Evolutionary conservation across 2,888 invertebrate species (phyloP).

Genomic region (Caenorhabditis panamensis): DNA sequence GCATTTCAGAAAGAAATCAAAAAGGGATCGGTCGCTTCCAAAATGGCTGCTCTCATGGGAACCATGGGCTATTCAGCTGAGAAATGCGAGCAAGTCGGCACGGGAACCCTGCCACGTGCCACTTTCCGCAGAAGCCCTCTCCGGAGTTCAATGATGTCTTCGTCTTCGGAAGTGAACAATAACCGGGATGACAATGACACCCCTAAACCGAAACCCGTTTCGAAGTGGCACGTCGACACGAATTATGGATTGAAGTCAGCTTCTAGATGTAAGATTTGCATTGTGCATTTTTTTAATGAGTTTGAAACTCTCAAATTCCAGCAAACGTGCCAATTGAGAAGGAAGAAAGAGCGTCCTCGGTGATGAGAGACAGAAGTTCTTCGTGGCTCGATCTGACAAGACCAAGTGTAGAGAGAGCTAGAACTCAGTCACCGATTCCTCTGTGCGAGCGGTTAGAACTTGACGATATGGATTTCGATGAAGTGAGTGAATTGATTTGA

Average conservation of each 20-base stretch:
- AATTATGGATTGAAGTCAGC: constrained; percentile 60
- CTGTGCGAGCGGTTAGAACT: constrained; percentile 55
- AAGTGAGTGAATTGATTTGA: too few relatives aligned
- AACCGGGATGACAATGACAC: constrained; percentile 57
- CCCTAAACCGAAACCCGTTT: constrained; percentile 66
- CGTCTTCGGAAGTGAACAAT: constrained; percentile 67
- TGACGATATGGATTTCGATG: constrained; percentile 57
- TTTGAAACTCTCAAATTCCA: constrained; percentile 32
- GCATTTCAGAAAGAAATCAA: constrained; percentile 62
- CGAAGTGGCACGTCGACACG: constrained; percentile 70
- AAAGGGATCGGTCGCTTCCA: constrained; percentile 65
- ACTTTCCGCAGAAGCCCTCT: constrained; percentile 62
- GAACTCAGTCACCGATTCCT: constrained; percentile 66
- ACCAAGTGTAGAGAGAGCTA: constrained; percentile 54
- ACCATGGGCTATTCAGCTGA: constrained; percentile 61
- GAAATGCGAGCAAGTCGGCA: constrained; percentile 54
- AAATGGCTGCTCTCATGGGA: constrained; percentile 63
- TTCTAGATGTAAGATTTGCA: constrained; percentile 53
- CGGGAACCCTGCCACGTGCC: constrained; percentile 65
- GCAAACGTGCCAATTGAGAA: constrained; percentile 67
- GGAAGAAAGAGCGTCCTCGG: constrained; percentile 61
- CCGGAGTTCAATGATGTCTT: constrained; percentile 57
- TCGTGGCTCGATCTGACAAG: constrained; percentile 64
- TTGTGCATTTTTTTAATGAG: too few relatives aligned
- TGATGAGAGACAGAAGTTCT: constrained; percentile 57